A percentile compares a stretch with the other conserved stretches of the same genome.
phyloP scores from a whole-genome alignment of 2,888 invertebrate species.

The Augochlorella aurata region DNA sequence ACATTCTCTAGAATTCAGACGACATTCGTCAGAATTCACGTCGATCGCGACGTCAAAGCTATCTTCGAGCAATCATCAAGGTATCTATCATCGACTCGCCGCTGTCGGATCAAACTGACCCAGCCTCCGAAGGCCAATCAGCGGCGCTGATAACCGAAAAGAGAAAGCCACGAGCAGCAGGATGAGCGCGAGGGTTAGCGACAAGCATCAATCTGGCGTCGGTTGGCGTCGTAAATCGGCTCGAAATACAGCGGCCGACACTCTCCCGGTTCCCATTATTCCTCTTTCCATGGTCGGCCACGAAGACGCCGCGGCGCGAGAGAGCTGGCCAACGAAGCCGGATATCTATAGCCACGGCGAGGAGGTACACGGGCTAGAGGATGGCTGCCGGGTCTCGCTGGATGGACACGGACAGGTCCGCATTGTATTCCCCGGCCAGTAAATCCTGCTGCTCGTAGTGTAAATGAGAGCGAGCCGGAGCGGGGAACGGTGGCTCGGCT shows the following conservation, averaged over 20 bases:
- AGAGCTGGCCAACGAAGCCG: constrained; percentile 33
- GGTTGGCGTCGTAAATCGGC: constrained; percentile 49
- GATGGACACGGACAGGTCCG: constrained; percentile 81
- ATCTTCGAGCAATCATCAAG: no score
- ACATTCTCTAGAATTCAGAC: no score
- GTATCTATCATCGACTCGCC: no score
- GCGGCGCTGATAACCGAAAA: constrained; percentile 12
- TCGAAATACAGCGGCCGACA: constrained; percentile 42
- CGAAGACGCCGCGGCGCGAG: constrained; percentile 48
- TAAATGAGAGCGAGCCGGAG: constrained; percentile 78
- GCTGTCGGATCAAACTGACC: no score
- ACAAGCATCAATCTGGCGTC: constrained; percentile 54
- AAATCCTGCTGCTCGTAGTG: constrained; percentile 80
- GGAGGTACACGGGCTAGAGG: constrained; percentile 72
- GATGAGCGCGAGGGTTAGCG: constrained; percentile 9
- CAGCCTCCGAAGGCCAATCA: no score
- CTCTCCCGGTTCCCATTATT: constrained; percentile 48
- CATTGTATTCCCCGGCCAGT: constrained; percentile 81
- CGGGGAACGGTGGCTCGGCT: constrained; percentile 16
- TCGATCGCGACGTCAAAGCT: no score
- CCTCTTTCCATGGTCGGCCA: constrained; percentile 45
- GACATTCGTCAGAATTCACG: no score
- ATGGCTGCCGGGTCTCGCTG: constrained; percentile 73
- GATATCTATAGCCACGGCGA: constrained; percentile 75
- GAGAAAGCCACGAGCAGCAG: neutral